Percentiles rank a stretch among this genome's conserved stretches.
phyloP scores from a whole-genome alignment of 2,797 vertebrate species.

The Tapera naevia region DNA sequence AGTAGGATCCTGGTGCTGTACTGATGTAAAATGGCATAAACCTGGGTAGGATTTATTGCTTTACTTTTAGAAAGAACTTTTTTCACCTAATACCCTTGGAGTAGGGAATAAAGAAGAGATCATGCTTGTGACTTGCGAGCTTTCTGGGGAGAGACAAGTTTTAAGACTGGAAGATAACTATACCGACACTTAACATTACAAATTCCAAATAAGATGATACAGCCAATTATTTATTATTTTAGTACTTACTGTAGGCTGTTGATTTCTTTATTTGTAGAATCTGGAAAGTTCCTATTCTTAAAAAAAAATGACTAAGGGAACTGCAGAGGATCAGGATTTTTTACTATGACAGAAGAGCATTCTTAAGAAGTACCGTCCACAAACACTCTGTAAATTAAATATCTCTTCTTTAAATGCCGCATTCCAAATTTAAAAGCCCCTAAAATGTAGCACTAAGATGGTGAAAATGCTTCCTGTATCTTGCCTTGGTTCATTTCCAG shows the following conservation, averaged over 20 bases:
- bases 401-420: neutral
- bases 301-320: neutral
- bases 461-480: neutral
- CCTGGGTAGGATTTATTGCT: constrained; percentile 19
- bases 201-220: neutral
- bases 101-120: neutral
- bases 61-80: neutral
- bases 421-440: neutral
- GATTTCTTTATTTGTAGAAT: neutral
- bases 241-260: neutral
- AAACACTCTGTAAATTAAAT: neutral
- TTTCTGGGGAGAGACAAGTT: neutral
- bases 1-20: constrained; percentile 3
- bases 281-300: neutral
- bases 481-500: neutral
- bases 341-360: neutral
- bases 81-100: neutral
- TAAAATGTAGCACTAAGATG: neutral
- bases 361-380: neutral
- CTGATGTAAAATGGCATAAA: constrained; percentile 26
- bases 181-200: neutral
- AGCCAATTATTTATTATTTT: neutral
- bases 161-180: neutral
- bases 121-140: rapidly evolving
- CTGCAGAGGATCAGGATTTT: neutral